These are phyloP conservation scores for Penaeus monodon DNA, from an alignment of 2,888 invertebrate species.

Conservation along the genomic window DNA sequence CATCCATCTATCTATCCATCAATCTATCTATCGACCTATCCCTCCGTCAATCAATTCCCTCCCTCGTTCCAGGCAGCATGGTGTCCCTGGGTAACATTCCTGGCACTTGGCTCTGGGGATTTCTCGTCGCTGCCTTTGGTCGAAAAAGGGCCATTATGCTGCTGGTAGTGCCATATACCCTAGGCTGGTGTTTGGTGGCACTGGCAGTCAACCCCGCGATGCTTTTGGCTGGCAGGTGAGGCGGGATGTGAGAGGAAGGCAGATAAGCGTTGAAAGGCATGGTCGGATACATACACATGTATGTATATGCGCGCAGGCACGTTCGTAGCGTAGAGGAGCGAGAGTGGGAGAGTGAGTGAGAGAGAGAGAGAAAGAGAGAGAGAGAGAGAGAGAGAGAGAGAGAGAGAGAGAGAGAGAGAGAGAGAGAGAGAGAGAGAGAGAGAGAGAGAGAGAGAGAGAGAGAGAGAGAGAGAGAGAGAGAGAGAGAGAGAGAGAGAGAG, in stretches of 20 bases:
- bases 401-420: no score
- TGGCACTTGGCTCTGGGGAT: conserved; percentile 44
- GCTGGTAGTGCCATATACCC: conserved; percentile 23
- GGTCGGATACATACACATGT: not conserved
- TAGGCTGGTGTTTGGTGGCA: conserved; percentile 36
- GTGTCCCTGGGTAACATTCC: conserved; percentile 34
- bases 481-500: no score
- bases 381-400: no score
- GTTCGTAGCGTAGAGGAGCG: no score
- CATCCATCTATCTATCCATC: no score
- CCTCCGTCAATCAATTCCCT: no score
- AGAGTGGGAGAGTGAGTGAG: no score
- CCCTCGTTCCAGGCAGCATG: conserved; percentile 18
- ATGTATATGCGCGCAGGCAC: not conserved
- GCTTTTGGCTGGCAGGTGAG: conserved; percentile 36
- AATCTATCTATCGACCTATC: no score
- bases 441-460: no score
- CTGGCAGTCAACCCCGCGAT: conserved; percentile 25
- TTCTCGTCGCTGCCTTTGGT: conserved; percentile 10
- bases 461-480: no score
- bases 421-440: no score
- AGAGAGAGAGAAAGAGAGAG: no score
- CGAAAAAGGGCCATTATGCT: conserved; percentile 35
- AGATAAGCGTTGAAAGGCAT: not conserved
- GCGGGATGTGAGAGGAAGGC: not conserved